Evolutionary conservation across 2,113 vertebrate genomes (phyloP).

Genomic region (Probosciger aterrimus): DNA sequence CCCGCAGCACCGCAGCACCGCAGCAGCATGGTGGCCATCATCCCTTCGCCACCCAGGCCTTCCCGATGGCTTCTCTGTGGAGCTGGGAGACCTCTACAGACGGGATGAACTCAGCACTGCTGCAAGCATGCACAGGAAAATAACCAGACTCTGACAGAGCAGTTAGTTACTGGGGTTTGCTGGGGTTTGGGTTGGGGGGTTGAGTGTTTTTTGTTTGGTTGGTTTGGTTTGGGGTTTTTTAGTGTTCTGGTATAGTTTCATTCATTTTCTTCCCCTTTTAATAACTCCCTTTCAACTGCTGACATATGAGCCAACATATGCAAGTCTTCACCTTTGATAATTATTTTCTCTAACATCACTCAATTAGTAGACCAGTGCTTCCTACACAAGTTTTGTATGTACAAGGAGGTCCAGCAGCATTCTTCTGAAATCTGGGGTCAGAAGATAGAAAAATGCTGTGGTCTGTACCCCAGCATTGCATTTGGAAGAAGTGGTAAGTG

Average conservation of each 20-base stretch:
- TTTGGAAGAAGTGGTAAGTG: not conserved
- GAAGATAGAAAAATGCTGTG: not conserved
- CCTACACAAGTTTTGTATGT: not conserved
- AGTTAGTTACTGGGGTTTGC: not conserved
- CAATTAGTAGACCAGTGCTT: not conserved
- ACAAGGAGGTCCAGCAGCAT: not conserved
- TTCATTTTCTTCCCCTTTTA: not conserved
- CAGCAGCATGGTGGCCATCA: not conserved
- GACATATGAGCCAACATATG: not conserved
- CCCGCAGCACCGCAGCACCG: too few species aligned
- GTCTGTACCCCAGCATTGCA: not conserved
- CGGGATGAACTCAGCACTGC: not conserved
- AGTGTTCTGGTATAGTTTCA: not conserved
- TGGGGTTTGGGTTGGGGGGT: not conserved
- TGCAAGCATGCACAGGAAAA: too few species aligned
- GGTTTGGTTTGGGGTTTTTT: not conserved
- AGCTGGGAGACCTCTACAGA: slow-evolving; percentile 25
- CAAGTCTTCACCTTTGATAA: not conserved
- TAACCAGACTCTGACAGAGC: not conserved
- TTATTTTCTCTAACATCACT: not conserved
- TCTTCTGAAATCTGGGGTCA: not conserved
- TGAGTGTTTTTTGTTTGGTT: not conserved
- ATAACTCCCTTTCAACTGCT: not conserved
- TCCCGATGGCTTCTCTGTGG: not conserved
- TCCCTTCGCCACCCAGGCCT: rapidly evolving